Evolutionary conservation across 2,113 vertebrate species (phyloP).

Genomic region (Phaethornis superciliosus): DNA sequence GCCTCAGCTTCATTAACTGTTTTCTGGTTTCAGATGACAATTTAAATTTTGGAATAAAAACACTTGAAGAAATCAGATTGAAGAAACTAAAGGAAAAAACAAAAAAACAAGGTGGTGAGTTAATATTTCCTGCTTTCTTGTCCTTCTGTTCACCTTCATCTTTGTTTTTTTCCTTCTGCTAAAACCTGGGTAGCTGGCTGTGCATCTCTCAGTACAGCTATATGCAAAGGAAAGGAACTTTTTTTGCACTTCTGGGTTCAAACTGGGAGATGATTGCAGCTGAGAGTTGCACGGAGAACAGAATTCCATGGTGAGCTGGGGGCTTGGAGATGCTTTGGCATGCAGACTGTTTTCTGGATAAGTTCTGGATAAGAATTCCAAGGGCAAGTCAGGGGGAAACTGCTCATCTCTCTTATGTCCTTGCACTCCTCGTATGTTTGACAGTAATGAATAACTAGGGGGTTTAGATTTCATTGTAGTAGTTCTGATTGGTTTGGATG

Average conservation of each 20-base stretch:
- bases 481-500: background rate
- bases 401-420: background rate
- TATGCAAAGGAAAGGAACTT: too few species aligned
- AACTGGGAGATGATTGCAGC: background rate
- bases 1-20: background rate
- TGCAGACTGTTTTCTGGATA: background rate
- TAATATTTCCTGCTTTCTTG: background rate
- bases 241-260: background rate
- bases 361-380: background rate
- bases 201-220: background rate
- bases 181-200: background rate
- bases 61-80: conserved; percentile 90
- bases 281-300: background rate
- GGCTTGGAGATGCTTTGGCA: background rate
- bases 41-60: conserved; percentile 92
- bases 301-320: fast-evolving
- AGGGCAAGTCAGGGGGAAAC: background rate
- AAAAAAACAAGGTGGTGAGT: conserved; percentile 82
- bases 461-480: background rate
- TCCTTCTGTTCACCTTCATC: background rate
- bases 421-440: background rate
- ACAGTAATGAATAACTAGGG: background rate
- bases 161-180: background rate
- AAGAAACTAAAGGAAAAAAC: conserved; percentile 89
- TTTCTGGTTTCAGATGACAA: conserved; percentile 75